Conservation (phyloP, 2,113 vertebrate species). For the Pluvialis apricaria region DNA sequence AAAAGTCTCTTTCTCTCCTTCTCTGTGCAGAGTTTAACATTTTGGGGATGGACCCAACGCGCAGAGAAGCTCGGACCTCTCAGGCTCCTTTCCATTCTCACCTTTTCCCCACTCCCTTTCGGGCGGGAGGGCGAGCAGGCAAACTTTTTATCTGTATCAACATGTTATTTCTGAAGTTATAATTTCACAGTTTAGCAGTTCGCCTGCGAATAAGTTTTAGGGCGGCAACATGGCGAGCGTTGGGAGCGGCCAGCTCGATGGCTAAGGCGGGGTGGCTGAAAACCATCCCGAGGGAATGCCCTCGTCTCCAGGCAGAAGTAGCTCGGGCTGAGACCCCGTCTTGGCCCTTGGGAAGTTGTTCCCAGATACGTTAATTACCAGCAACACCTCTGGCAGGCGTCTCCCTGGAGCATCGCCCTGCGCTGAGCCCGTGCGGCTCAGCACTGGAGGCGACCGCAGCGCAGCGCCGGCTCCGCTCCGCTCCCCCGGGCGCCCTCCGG, state of each 20-base stretch:
- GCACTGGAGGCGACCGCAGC: fast-evolving
- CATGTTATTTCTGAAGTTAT: not conserved
- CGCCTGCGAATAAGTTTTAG: not conserved
- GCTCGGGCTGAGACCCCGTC: not conserved
- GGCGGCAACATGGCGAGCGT: not conserved
- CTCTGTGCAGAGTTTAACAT: not conserved
- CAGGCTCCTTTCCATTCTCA: not conserved
- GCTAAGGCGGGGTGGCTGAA: not conserved
- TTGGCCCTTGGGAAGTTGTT: not conserved
- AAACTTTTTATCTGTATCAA: not conserved
- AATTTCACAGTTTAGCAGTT: not conserved
- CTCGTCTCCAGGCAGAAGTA: not conserved
- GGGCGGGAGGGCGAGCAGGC: not conserved
- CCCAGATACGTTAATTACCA: not conserved
- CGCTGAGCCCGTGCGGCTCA: not conserved
- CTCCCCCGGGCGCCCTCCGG: not conserved
- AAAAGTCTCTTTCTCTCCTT: not conserved
- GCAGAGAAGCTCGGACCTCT: not conserved
- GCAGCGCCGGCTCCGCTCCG: not conserved
- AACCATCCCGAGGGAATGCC: not conserved
- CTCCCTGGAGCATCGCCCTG: not conserved
- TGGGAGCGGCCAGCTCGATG: not conserved
- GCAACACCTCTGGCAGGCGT: not conserved
- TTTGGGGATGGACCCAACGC: not conserved
- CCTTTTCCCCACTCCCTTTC: not conserved